phyloP scores from a whole-genome alignment of 2,113 vertebrate species.

The Haemorhous mexicanus region DNA sequence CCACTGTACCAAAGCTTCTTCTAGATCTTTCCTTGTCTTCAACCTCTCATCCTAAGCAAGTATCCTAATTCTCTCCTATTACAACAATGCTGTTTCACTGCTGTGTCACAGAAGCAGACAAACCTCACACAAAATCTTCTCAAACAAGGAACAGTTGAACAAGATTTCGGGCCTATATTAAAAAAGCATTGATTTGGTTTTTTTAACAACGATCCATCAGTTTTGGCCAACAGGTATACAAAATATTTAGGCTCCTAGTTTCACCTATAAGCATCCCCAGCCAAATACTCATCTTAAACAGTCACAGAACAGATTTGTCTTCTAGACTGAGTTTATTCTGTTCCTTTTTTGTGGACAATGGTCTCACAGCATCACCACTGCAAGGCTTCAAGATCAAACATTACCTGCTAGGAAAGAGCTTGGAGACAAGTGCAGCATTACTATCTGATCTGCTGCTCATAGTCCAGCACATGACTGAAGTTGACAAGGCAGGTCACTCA shows the following conservation, averaged over 20 bases:
- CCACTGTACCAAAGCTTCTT: not conserved
- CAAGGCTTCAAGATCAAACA: not conserved
- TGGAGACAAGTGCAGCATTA: not conserved
- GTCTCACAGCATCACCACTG: not conserved
- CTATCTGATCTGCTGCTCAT: not conserved
- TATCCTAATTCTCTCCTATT: not conserved
- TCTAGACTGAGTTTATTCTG: not conserved
- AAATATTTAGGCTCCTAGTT: not conserved
- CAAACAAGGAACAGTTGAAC: not conserved
- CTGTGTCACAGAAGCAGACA: not conserved
- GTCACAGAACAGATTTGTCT: not conserved
- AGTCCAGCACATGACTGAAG: not conserved
- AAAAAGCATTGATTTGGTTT: not conserved
- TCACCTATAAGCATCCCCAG: not conserved
- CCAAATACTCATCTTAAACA: not conserved
- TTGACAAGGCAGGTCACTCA: not conserved
- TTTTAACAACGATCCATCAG: not conserved
- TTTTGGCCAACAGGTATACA: not conserved
- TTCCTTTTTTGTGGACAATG: not conserved
- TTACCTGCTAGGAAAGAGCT: not conserved
- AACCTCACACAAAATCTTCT: not conserved
- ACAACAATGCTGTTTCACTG: not conserved
- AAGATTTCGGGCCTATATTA: not conserved
- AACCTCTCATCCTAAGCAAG: not conserved
- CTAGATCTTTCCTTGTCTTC: not conserved